Evolutionary conservation across 2,113 vertebrate genomes (phyloP).

Genomic region (Herpetotheres cachinnans): DNA sequence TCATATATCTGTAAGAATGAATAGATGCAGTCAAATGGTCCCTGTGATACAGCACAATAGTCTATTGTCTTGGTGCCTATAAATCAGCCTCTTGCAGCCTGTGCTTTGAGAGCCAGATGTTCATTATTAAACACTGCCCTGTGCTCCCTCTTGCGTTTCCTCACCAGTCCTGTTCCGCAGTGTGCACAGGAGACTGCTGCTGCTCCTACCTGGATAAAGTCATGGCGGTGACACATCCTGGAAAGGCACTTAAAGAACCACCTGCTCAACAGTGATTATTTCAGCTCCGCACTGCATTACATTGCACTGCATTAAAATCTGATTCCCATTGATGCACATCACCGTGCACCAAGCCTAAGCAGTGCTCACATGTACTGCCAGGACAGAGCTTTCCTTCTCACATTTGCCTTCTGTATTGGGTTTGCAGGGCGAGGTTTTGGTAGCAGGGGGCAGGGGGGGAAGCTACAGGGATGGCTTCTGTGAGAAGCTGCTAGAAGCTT

Average conservation of each 20-base stretch:
- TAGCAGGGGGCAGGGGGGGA: too few relatives aligned
- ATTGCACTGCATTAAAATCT: background rate
- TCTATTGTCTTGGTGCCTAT: background rate
- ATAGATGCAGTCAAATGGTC: background rate
- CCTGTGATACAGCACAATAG: constrained; percentile 36
- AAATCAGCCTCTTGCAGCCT: background rate
- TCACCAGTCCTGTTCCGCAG: rapidly evolving
- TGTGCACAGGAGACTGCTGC: background rate
- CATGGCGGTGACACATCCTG: background rate
- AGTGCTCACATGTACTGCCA: background rate
- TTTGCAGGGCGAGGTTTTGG: background rate
- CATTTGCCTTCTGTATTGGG: background rate
- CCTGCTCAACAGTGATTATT: background rate
- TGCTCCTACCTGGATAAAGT: background rate
- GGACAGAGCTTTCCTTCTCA: background rate
- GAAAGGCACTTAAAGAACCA: background rate
- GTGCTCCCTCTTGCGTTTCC: background rate
- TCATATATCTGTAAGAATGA: constrained; percentile 24
- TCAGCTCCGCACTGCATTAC: background rate
- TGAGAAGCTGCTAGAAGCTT: background rate
- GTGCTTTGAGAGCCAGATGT: constrained; percentile 21
- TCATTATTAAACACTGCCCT: constrained; percentile 5
- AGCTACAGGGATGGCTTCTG: background rate
- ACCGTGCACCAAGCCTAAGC: background rate
- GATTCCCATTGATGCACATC: background rate